These are phyloP conservation scores for Gortyna flavago DNA, from an alignment of 2,888 invertebrate genomes.

Conservation along the genomic window DNA sequence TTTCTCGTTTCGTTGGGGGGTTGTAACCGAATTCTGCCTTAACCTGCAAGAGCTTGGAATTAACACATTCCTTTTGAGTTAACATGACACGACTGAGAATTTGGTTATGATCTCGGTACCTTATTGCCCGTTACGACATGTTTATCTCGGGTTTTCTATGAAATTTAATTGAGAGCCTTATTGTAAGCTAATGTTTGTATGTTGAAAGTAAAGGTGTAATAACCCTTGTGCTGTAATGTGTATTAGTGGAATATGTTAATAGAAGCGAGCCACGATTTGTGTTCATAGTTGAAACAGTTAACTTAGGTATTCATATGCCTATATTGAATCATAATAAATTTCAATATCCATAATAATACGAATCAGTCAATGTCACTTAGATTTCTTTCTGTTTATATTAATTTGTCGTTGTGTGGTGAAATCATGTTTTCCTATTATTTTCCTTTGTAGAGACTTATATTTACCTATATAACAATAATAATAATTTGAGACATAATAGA, in stretches of 20 bases:
- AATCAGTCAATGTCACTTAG: constrained; percentile 77
- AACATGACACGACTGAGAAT: constrained; percentile 69
- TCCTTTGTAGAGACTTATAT: constrained; percentile 78
- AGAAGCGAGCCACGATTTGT: constrained; percentile 88
- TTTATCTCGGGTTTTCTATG: constrained; percentile 80
- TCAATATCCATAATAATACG: constrained; percentile 81
- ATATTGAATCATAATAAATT: constrained; percentile 84
- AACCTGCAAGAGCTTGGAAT: constrained; percentile 64
- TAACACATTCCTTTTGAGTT: constrained; percentile 73
- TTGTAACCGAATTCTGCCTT: constrained; percentile 76
- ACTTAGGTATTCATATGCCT: constrained; percentile 80
- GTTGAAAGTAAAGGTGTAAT: constrained; percentile 78
- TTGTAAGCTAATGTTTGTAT: constrained; percentile 81
- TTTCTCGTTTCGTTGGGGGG: constrained; percentile 65
- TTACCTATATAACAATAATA: constrained; percentile 81
- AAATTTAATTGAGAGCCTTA: constrained; percentile 77
- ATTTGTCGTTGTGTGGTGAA: constrained; percentile 85
- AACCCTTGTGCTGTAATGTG: constrained; percentile 81
- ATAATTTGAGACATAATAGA: constrained; percentile 86
- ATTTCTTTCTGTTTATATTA: constrained; percentile 72
- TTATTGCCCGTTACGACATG: constrained; percentile 72
- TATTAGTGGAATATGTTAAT: constrained; percentile 83
- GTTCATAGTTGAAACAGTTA: constrained; percentile 87
- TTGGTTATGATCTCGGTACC: constrained; percentile 78
- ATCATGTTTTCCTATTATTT: constrained; percentile 82